Conservation (phyloP, 1,140 invertebrate genomes). For the Ganaspis sp. region DNA sequence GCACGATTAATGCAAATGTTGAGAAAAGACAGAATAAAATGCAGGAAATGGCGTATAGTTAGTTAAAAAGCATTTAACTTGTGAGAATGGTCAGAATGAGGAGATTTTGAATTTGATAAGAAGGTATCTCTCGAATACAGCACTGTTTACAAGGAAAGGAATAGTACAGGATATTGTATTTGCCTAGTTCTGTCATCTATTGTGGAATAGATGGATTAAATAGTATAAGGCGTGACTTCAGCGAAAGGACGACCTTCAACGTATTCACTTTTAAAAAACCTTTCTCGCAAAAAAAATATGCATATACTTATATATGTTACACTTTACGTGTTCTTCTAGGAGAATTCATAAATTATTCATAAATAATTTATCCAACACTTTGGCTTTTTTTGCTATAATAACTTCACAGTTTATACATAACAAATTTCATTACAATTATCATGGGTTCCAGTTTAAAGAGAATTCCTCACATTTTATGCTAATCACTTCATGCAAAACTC, state of each 20-base stretch:
- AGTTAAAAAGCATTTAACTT: no score
- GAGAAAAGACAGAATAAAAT: no score
- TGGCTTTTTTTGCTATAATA: slow-evolving; percentile 9
- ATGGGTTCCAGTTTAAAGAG: not conserved
- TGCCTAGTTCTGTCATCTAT: not conserved
- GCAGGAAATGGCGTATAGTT: no score
- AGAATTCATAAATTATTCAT: slow-evolving; percentile 29
- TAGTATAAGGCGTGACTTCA: slow-evolving; percentile 7
- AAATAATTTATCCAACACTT: slow-evolving; percentile 25
- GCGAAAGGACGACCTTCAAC: slow-evolving; percentile 19
- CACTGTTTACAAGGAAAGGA: slow-evolving; percentile 27
- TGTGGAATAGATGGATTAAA: slow-evolving; percentile 4
- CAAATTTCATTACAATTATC: slow-evolving; percentile 13
- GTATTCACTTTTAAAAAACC: slow-evolving; percentile 4
- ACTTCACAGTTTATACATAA: slow-evolving; percentile 2
- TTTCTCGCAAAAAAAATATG: not conserved
- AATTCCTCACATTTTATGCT: not conserved
- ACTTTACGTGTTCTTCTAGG: not conserved
- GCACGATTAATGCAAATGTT: no score
- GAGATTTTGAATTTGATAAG: not conserved
- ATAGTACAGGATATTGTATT: slow-evolving; percentile 38
- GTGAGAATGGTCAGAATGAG: not conserved
- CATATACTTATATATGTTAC: not conserved
- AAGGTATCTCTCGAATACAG: not conserved
- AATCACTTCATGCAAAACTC: not conserved